Evolutionary conservation across 1,140 invertebrate species (phyloP), one percentile per base, ranked within the genome.

Genomic region (Scaptomyza hsui): DNA sequence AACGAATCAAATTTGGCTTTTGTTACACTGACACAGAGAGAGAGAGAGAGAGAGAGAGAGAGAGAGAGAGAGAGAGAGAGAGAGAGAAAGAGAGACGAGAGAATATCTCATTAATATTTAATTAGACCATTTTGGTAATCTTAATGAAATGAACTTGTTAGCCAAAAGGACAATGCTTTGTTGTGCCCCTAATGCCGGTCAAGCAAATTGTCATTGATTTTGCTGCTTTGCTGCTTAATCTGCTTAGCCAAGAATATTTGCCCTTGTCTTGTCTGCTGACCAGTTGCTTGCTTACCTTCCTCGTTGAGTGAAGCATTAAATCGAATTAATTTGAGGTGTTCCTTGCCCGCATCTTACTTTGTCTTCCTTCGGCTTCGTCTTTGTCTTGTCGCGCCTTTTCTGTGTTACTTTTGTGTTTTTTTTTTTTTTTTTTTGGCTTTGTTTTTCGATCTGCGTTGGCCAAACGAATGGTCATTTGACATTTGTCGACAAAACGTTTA

Each of bases 401-500:
- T 49, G 49, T 72, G 64, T 65, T 48, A 29, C n/a, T n/a, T n/a
- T n/a, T n/a, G n/a, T n/a, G n/a, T n/a, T n/a, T 53, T 6, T 24
- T 6, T 24, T 3, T 24, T 24, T 24, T 5, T 21, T 3, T 26
- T 55, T n/a, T 48, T 41, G 24, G 6, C 10, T 18, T 9, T 21
- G n/a, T 18, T 44, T 63, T 24, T 35, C 15, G 24, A 16, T 67
- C 35, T 26, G 24, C 72, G 53, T 42, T 59, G 35, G 26, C 44
- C 51, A 49, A 29, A 18, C 68, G 62, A 81, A 62, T 86, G 80
- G 77, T 71, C 81, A 86, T 85, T 86, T 85, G 81, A 88, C 82
- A 88, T 88, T 88, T 88, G 82, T 78, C 82, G 82, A 88, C 82
- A 82, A 88, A 88, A 88, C 82, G 82, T 88, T 88, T 88, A 88